Percentiles rank a stretch among this genome's conserved stretches.
phyloP scores from a whole-genome alignment of 2,113 vertebrate species.

The Lophochroa leadbeateri region DNA sequence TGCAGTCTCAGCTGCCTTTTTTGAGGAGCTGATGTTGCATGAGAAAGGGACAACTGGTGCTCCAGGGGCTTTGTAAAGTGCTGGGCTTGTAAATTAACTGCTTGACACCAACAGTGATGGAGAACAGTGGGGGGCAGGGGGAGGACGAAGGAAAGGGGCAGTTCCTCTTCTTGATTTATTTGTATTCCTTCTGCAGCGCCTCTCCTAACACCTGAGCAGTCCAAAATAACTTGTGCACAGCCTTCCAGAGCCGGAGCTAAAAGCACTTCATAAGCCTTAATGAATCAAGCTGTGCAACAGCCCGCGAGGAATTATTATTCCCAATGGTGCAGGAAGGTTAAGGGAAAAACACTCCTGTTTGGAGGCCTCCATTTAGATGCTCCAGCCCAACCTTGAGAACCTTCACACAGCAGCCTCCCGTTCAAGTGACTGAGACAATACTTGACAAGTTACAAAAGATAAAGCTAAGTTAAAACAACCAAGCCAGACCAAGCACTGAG shows the following conservation, averaged over 20 bases:
- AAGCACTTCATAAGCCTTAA: constrained; percentile 59
- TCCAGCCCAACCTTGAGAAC: neutral
- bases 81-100: constrained; percentile 65
- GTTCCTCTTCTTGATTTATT: constrained; percentile 53
- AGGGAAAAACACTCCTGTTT: neutral
- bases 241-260: constrained; percentile 31
- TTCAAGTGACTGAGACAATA: neutral
- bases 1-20: constrained; percentile 26
- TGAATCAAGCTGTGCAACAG: constrained; percentile 61
- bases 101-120: constrained; percentile 56
- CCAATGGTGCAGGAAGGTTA: neutral
- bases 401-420: neutral
- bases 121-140: constrained; percentile 14
- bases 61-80: constrained; percentile 41
- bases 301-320: constrained; percentile 23
- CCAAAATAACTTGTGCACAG: constrained; percentile 46
- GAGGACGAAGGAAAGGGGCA: constrained; percentile 9
- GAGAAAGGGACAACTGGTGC: constrained; percentile 55
- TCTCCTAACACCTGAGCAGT: constrained; percentile 53
- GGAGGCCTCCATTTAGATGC: constrained; percentile 1
- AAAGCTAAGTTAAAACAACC: neutral
- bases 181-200: neutral
- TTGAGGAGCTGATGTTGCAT: constrained; percentile 27
- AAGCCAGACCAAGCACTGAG: neutral
- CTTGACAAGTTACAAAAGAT: neutral